phyloP scores from a whole-genome alignment of 1,140 invertebrate genomes.

The Planococcus citri region DNA sequence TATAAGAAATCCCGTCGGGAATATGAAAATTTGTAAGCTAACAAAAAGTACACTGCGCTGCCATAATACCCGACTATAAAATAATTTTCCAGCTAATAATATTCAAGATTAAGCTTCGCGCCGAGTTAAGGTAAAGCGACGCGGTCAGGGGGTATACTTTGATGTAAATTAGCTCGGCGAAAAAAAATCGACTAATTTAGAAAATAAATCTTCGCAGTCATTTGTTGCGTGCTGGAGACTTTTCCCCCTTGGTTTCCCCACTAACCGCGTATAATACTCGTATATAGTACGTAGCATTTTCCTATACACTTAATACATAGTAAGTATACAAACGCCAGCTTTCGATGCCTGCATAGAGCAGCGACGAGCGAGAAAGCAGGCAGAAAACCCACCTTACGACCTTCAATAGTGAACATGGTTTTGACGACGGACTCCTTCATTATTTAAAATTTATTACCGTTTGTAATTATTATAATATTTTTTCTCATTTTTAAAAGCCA shows the following conservation, averaged over 20 bases:
- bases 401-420: background rate
- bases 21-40: too few relatives aligned
- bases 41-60: too few relatives aligned
- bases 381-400: background rate
- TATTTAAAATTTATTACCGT: background rate
- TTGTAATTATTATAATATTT: conserved; percentile 1
- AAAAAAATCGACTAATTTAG: background rate
- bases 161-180: background rate
- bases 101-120: background rate
- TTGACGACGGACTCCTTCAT: background rate
- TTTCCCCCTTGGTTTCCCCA: too few relatives aligned
- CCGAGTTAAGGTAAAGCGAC: background rate
- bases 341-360: too few relatives aligned
- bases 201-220: background rate
- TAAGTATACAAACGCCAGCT: too few relatives aligned
- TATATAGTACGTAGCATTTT: too few relatives aligned
- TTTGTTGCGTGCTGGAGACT: background rate
- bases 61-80: background rate
- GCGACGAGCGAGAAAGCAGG: too few relatives aligned
- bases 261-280: too few relatives aligned
- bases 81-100: background rate
- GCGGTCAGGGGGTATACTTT: background rate
- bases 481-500: too few relatives aligned
- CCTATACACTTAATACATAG: too few relatives aligned
- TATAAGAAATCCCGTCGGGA: too few relatives aligned